These are phyloP conservation scores for Corbicula japonica DNA, from an alignment of 2,888 invertebrate genomes.

Conservation along the genomic window DNA sequence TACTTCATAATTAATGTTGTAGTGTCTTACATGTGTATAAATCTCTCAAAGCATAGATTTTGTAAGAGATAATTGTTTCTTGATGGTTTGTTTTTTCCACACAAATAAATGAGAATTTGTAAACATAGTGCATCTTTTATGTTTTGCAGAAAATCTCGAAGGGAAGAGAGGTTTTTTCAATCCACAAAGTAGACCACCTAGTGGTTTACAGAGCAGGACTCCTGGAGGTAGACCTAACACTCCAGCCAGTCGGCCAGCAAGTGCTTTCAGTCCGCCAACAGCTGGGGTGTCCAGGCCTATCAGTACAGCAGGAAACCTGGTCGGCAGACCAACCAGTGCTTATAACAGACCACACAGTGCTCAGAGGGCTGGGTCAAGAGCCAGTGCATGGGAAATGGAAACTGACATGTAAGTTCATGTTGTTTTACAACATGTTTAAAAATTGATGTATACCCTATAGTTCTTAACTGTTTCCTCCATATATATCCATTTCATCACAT, in stretches of 20 bases:
- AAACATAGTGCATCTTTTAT: no score
- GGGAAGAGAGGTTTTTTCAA: constrained; percentile 33
- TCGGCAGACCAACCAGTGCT: constrained; percentile 14
- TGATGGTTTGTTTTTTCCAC: no score
- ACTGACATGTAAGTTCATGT: constrained; percentile 14
- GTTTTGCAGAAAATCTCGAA: neutral
- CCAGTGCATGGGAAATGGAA: neutral
- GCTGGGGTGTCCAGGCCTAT: constrained; percentile 11
- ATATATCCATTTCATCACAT: no score
- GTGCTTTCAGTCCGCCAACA: constrained; percentile 6
- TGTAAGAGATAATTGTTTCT: no score
- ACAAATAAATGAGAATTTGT: no score
- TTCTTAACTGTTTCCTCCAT: no score
- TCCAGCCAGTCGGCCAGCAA: constrained; percentile 6
- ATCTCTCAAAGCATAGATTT: no score
- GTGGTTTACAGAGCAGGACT: constrained; percentile 15
- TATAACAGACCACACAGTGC: constrained; percentile 26
- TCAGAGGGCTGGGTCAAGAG: constrained; percentile 14
- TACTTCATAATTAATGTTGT: no score
- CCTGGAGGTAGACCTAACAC: neutral
- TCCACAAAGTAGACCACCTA: constrained; percentile 20
- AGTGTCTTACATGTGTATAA: no score
- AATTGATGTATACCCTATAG: no score
- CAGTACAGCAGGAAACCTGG: neutral
- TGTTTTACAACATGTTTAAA: no score